phyloP scores from a whole-genome alignment of 2,113 vertebrate genomes.

The Pycnonotus jocosus region DNA sequence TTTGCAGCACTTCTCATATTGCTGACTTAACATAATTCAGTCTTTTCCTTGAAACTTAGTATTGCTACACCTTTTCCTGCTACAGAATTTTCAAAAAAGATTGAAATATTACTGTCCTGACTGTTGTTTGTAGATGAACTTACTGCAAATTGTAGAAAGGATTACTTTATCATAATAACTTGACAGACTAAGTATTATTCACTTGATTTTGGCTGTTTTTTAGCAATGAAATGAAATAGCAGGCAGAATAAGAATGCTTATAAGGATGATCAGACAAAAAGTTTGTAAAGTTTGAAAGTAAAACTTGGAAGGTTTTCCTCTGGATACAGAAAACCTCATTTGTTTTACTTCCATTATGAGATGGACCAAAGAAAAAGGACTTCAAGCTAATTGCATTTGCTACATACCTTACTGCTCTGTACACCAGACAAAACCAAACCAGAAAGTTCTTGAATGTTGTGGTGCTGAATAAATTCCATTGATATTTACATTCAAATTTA shows the following conservation, averaged over 20 bases:
- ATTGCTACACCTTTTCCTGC: not conserved
- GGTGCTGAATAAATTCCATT: not conserved
- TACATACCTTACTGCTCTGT: not conserved
- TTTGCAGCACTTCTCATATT: not conserved
- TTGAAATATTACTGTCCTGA: rapidly evolving
- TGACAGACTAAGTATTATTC: not conserved
- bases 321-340: rapidly evolving
- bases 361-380: not conserved
- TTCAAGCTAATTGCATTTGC: not conserved
- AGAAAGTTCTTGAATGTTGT: not conserved
- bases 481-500: not conserved
- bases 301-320: not conserved
- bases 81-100: not conserved
- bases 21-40: not conserved
- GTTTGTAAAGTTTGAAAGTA: not conserved
- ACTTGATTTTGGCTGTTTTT: not conserved
- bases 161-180: not conserved
- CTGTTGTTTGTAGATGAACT: not conserved
- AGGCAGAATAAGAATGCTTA: not conserved
- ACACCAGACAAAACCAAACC: not conserved
- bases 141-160: not conserved
- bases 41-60: not conserved
- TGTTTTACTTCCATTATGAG: not conserved
- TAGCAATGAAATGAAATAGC: not conserved
- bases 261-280: not conserved